Conservation (phyloP, 2,888 invertebrate genomes). For the Anticlea derivata region DNA sequence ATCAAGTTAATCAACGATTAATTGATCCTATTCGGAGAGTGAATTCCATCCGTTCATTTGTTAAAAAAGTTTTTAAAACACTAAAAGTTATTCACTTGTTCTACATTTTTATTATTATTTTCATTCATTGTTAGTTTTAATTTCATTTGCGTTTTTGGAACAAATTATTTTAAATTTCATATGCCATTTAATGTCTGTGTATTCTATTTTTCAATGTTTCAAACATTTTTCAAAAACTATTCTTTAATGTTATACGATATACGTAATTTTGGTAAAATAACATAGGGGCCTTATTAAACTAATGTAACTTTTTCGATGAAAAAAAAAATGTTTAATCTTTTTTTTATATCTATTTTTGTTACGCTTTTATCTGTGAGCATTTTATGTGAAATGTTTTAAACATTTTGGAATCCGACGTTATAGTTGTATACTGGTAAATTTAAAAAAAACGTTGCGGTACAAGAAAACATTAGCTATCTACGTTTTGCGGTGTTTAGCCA, state of each 20-base stretch:
- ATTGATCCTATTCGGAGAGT: constrained; percentile 24
- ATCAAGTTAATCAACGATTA: constrained; percentile 65
- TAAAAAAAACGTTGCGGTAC: not conserved
- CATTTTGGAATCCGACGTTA: constrained; percentile 28
- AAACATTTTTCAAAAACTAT: constrained; percentile 39
- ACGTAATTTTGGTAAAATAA: constrained; percentile 77
- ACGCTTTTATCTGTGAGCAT: constrained; percentile 69
- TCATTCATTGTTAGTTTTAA: constrained; percentile 9
- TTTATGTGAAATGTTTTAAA: constrained; percentile 57
- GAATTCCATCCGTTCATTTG: not conserved
- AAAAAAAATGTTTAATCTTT: constrained; percentile 67
- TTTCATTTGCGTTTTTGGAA: constrained; percentile 17
- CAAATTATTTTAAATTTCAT: constrained; percentile 15
- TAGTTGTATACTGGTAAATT: constrained; percentile 10
- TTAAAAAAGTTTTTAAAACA: not conserved
- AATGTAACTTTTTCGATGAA: constrained; percentile 59
- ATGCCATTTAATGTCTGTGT: constrained; percentile 17
- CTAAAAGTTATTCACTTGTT: not conserved
- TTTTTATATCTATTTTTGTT: constrained; percentile 79
- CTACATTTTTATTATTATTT: constrained; percentile 7
- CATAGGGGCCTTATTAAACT: constrained; percentile 69
- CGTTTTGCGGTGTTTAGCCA: too few relatives aligned
- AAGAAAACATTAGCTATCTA: too few relatives aligned
- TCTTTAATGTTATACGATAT: constrained; percentile 66
- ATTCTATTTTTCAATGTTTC: constrained; percentile 23